Conservation (phyloP, 2,888 invertebrate genomes). For the Polymixis lichenea region DNA sequence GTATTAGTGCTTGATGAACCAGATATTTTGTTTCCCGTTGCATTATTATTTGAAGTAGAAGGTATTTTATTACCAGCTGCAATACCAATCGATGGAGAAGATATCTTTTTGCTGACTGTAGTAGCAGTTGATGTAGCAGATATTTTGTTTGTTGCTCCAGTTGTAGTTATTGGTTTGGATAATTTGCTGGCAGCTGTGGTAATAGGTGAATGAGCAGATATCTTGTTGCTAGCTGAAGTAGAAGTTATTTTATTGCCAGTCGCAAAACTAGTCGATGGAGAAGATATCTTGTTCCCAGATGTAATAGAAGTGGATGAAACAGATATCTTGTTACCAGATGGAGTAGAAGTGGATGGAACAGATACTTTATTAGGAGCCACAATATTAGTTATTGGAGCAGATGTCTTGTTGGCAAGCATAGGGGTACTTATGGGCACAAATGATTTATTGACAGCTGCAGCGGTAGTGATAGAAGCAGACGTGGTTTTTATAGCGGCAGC, state of each 20-base stretch:
- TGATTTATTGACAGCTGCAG: slow-evolving; percentile 16
- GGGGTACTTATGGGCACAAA: background rate
- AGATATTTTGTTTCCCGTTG: background rate
- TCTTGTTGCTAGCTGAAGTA: slow-evolving; percentile 7
- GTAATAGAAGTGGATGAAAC: background rate
- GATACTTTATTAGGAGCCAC: slow-evolving; percentile 9
- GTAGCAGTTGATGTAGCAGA: background rate
- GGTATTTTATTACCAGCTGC: slow-evolving; percentile 2
- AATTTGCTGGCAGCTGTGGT: slow-evolving; percentile 16
- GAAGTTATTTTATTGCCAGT: too few species aligned
- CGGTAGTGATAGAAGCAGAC: background rate
- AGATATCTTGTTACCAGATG: slow-evolving; percentile 11
- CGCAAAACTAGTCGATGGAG: background rate
- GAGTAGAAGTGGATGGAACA: background rate
- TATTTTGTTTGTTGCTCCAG: slow-evolving; percentile 6
- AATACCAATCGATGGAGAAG: background rate
- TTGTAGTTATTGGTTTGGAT: background rate
- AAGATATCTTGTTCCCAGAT: slow-evolving; percentile 13
- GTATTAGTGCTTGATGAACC: background rate
- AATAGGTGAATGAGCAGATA: background rate
- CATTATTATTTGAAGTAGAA: background rate
- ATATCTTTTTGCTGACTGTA: background rate
- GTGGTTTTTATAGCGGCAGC: background rate
- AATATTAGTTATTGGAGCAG: background rate
- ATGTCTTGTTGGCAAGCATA: slow-evolving; percentile 16